phyloP scores from a whole-genome alignment of 1,140 invertebrate genomes.

The Trichonephila inaurata region DNA sequence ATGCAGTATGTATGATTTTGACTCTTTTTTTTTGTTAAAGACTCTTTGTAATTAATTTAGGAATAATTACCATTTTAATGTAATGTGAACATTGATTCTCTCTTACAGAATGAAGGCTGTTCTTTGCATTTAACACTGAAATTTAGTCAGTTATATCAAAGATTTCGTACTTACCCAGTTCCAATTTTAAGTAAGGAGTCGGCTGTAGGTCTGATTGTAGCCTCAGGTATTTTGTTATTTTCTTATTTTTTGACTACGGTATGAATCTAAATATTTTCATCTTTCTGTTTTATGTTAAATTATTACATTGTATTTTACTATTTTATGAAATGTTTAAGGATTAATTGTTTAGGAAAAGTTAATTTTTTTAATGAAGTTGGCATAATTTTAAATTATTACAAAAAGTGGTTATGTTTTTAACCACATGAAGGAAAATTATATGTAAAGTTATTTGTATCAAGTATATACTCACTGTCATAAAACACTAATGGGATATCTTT shows the following conservation, averaged over 20 bases:
- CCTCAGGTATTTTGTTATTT: constrained; percentile 83
- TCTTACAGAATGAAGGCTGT: constrained; percentile 84
- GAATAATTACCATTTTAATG: not conserved
- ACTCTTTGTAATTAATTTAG: not conserved
- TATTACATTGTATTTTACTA: too few species aligned
- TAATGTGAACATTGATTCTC: not conserved
- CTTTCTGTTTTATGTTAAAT: too few species aligned
- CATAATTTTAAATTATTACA: too few species aligned
- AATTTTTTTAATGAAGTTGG: too few species aligned
- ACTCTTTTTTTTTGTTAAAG: not conserved
- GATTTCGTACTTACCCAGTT: constrained; percentile 85
- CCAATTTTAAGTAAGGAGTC: constrained; percentile 93
- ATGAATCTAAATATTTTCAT: too few species aligned
- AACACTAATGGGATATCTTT: too few species aligned
- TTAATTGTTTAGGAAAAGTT: too few species aligned
- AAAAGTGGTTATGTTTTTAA: too few species aligned
- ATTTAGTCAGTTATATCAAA: constrained; percentile 90
- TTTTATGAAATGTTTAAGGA: too few species aligned
- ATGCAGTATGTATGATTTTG: constrained; percentile 80
- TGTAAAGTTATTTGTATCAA: too few species aligned
- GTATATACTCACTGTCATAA: too few species aligned
- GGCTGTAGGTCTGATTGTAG: constrained; percentile 92
- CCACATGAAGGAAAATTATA: not conserved
- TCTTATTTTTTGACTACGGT: not conserved
- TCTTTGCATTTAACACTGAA: constrained; percentile 93